A percentile compares a stretch with the other conserved stretches of the same genome.
Conservation (phyloP, 92 coral and sea anemone species). For the Meandrina meandrites region DNA sequence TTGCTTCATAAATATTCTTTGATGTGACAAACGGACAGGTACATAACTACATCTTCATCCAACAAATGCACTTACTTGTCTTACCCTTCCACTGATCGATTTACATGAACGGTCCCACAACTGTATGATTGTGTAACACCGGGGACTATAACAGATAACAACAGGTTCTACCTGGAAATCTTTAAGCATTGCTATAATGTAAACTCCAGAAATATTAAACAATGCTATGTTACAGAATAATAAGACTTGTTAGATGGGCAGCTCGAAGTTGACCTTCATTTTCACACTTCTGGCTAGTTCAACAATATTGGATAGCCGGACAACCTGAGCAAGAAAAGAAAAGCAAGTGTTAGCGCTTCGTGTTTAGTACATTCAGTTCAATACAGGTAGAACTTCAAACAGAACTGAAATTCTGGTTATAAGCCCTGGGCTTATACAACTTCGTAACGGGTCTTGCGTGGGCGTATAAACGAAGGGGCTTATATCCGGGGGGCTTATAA, state of each 20-base stretch:
- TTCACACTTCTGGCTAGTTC: conserved; percentile 92
- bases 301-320: conserved; percentile 92
- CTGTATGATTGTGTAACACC: neutral
- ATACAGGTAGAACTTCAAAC: neutral
- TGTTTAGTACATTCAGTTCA: neutral
- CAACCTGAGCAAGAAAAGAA: conserved; percentile 67
- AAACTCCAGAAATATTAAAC: conserved; percentile 6
- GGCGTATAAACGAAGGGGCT: too few relatives aligned
- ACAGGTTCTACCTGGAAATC: neutral
- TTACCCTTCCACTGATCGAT: neutral
- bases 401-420: too few relatives aligned
- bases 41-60: neutral
- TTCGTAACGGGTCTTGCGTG: too few relatives aligned
- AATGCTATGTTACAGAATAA: conserved; percentile 2
- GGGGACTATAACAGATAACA: neutral
- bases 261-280: conserved; percentile 94
- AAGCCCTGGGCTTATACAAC: too few relatives aligned
- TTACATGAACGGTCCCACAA: neutral
- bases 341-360: neutral
- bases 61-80: neutral
- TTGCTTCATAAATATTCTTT: conserved; percentile 11
- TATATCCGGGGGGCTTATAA: too few relatives aligned
- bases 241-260: conserved; percentile 66
- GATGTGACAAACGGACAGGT: neutral
- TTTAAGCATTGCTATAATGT: neutral